Base-by-base conservation (phyloP, 2,797 vertebrate genomes). In the Pangasius larnaudii region DNA sequence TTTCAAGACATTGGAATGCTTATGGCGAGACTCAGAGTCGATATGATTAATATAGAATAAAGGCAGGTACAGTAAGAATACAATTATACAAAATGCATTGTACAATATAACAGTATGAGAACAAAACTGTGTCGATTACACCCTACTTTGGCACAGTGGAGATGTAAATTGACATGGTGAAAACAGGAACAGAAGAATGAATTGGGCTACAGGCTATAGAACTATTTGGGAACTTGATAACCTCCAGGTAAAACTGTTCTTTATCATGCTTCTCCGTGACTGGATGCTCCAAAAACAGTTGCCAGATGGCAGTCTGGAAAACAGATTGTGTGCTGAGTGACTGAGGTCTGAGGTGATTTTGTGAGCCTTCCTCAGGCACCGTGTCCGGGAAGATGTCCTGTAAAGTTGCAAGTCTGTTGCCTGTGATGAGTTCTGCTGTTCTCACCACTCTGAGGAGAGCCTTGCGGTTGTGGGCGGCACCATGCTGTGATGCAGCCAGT, bases 271-370 rank as follows among this genome's bases (percentile, higher is more conserved):
- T 53, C 63, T 84, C 82, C 82, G 18, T 69, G 63, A 22, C 63
- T 65, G 24, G 80, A 69, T 27, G 82, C 65, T 69, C 19, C 30
- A 36, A 53, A 84, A 69, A 53, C 63, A 53, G 2, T 69, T 69
- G 82, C 82, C 82, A 84, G 82, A 84, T 84, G 65, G 82, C 65
- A 84, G 63, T 36, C 46, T 56, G 63, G 30, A 56, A 84, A 84
- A 69, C 82, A 84, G 65, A 69, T 53, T 69, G 82, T 71, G 82
- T 71, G 63, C 49, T 71, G 65, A 84, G 65, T 84, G 82, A 84
- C 65, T 69, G 82, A 84, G 82, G 82, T 71, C 65, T 84, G 82
- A 84, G 82, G 82, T 84, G 82, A 84, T 51, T 71, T 56, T 69
- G 63, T 53, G 63, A 84, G 49, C 30, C 82, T 69, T 84, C 82